Evolutionary conservation across 2,888 invertebrate species (phyloP).

Genomic region (Danaus chrysippus): DNA sequence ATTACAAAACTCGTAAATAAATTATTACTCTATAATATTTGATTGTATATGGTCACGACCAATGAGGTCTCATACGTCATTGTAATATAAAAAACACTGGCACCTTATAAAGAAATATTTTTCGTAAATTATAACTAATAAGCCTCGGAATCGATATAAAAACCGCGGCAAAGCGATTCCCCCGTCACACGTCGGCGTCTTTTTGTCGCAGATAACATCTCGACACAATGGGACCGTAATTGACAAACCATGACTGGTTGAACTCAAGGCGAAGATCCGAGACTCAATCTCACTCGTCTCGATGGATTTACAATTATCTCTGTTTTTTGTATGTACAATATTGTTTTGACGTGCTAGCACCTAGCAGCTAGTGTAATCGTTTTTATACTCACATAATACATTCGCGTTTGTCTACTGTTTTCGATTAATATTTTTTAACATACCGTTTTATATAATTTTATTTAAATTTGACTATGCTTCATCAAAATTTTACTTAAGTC

Average conservation of each 20-base stretch:
- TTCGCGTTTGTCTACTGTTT: too few species aligned
- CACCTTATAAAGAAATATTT: not conserved
- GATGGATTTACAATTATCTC: constrained; percentile 22
- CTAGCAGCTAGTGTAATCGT: not conserved
- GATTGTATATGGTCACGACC: too few species aligned
- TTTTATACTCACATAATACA: not conserved
- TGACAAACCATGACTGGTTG: constrained; percentile 75
- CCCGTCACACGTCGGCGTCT: constrained; percentile 31
- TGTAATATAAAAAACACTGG: too few species aligned
- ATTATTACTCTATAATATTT: too few species aligned
- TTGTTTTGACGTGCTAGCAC: not conserved
- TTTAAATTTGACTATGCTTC: too few species aligned
- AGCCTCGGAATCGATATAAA: not conserved
- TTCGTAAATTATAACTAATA: not conserved
- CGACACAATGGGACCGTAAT: constrained; percentile 66
- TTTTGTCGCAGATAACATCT: constrained; percentile 69
- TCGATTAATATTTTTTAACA: too few species aligned
- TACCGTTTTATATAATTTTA: too few species aligned
- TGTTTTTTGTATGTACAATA: constrained; percentile 12
- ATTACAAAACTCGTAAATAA: too few species aligned
- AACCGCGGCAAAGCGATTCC: not conserved
- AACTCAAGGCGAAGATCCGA: constrained; percentile 52
- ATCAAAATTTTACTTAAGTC: too few species aligned
- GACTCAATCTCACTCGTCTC: constrained; percentile 45
- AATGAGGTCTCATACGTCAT: too few species aligned